Percentiles rank a stretch among this genome's conserved stretches.
These are phyloP conservation scores for Acrobasis consociella DNA, from an alignment of 2,888 invertebrate genomes.

Conservation along the genomic window DNA sequence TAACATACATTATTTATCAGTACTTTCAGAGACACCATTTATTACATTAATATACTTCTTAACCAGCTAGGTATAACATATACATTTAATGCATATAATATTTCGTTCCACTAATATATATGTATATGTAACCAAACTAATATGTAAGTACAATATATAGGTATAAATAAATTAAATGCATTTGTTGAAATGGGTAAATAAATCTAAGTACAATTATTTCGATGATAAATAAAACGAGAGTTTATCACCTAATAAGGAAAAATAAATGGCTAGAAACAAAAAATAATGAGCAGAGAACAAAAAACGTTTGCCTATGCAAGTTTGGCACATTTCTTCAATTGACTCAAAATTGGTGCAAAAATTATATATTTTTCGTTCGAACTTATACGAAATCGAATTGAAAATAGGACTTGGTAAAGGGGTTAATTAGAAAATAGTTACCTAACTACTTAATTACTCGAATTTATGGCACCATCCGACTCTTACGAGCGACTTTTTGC, in stretches of 20 bases:
- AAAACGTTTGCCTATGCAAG: conserved; percentile 26
- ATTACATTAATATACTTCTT: conserved; percentile 33
- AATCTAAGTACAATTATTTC: conserved; percentile 12
- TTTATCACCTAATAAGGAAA: conserved; percentile 3
- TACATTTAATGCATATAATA: conserved; percentile 44
- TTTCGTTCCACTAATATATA: conserved; percentile 35
- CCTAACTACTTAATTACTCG: conserved; percentile 62
- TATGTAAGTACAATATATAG: conserved; percentile 7
- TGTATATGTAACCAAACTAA: conserved; percentile 32
- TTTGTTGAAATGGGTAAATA: conserved; percentile 13
- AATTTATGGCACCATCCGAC: conserved; percentile 59
- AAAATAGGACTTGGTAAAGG: conserved; percentile 21
- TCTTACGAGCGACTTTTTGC: conserved; percentile 9
- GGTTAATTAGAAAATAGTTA: conserved; percentile 51
- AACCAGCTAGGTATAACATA: conserved; percentile 38
- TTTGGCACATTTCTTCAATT: conserved; percentile 46
- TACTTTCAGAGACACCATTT: conserved; percentile 38
- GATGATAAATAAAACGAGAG: conserved; percentile 16
- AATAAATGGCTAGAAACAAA: conserved; percentile 30
- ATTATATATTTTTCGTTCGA: conserved; percentile 17
- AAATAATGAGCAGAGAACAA: conserved; percentile 41
- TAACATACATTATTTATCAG: conserved; percentile 36
- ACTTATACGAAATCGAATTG: conserved; percentile 31
- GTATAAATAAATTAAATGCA: conserved; percentile 16
- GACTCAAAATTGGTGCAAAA: neutral